These are phyloP conservation scores for Ellobius talpinus DNA, from an alignment of 2,113 vertebrate genomes.

Conservation along the genomic window DNA sequence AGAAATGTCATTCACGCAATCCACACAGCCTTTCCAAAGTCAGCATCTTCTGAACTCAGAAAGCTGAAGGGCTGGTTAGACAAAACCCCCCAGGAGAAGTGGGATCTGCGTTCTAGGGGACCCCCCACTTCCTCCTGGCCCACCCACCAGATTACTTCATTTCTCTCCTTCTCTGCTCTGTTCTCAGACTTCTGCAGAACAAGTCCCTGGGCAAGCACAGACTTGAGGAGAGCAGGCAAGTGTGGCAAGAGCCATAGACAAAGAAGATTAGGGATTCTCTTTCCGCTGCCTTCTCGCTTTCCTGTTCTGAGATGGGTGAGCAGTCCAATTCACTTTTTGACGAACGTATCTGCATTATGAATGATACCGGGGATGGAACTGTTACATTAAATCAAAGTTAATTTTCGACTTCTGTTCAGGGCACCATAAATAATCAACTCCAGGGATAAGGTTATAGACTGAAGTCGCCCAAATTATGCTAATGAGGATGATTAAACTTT, in stretches of 20 bases:
- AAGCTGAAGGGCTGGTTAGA: not conserved
- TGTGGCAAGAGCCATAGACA: not conserved
- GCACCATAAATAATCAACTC: slow-evolving; percentile 85
- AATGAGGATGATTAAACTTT: slow-evolving; percentile 80
- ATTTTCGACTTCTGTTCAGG: slow-evolving; percentile 79
- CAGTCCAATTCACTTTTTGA: slow-evolving; percentile 81
- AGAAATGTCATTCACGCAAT: not conserved
- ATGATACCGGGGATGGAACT: slow-evolving; percentile 77
- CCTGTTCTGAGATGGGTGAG: slow-evolving; percentile 67
- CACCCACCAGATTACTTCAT: accelerated
- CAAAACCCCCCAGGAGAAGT: not conserved
- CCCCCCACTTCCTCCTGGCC: not conserved
- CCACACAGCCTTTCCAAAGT: not conserved
- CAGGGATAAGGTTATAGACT: slow-evolving; percentile 74
- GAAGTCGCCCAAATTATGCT: slow-evolving; percentile 84
- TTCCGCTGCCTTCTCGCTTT: slow-evolving; percentile 58
- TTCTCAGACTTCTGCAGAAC: not conserved
- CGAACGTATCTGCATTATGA: slow-evolving; percentile 78
- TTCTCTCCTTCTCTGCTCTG: not conserved
- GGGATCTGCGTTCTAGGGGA: not conserved
- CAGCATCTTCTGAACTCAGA: not conserved
- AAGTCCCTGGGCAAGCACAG: not conserved
- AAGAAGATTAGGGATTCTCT: slow-evolving; percentile 59
- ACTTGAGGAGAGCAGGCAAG: slow-evolving; percentile 4
- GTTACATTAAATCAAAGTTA: slow-evolving; percentile 85